A percentile compares a stretch with the other conserved stretches of the same genome.
phyloP scores from a whole-genome alignment of 1,140 invertebrate genomes.

The Drosophila bocki region DNA sequence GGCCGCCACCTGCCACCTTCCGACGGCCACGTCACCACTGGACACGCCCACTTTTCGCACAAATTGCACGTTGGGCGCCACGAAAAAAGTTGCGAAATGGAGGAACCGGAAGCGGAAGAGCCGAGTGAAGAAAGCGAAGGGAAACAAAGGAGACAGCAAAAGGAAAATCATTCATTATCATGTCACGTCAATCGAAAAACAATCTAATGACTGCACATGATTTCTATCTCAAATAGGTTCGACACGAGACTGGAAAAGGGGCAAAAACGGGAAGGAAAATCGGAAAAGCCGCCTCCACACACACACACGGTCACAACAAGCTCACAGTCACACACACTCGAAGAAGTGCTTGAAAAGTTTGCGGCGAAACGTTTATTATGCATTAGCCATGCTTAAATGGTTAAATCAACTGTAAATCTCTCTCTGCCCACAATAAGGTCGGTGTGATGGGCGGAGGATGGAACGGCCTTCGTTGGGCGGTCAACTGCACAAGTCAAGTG shows the following conservation, averaged over 20 bases:
- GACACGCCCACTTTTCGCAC: conserved; percentile 36
- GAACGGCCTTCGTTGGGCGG: conserved; percentile 35
- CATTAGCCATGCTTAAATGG: conserved; percentile 78
- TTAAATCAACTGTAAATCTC: conserved; percentile 82
- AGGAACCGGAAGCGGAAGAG: conserved; percentile 55
- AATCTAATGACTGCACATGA: conserved; percentile 85
- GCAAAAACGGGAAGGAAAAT: conserved; percentile 22
- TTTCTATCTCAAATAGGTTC: conserved; percentile 78
- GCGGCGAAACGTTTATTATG: conserved; percentile 75
- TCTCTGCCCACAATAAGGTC: conserved; percentile 50
- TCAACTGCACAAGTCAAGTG: conserved; percentile 61
- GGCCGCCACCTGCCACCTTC: conserved; percentile 22
- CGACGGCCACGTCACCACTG: conserved; percentile 48
- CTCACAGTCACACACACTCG: conserved; percentile 4
- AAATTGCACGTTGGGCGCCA: conserved; percentile 63
- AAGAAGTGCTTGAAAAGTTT: conserved; percentile 64
- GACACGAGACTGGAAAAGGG: conserved; percentile 29
- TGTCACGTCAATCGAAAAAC: conserved; percentile 84
- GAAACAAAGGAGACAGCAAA: conserved; percentile 33
- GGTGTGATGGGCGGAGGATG: neutral
- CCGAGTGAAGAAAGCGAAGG: conserved; percentile 15
- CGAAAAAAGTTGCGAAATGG: conserved; percentile 39
- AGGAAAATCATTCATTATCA: conserved; percentile 82
- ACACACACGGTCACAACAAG: conserved; percentile 24
- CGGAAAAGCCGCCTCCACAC: conserved; percentile 17